Evolutionary conservation across 2,113 vertebrate species (phyloP).

Genomic region (Chamaetylas fuelleborni): DNA sequence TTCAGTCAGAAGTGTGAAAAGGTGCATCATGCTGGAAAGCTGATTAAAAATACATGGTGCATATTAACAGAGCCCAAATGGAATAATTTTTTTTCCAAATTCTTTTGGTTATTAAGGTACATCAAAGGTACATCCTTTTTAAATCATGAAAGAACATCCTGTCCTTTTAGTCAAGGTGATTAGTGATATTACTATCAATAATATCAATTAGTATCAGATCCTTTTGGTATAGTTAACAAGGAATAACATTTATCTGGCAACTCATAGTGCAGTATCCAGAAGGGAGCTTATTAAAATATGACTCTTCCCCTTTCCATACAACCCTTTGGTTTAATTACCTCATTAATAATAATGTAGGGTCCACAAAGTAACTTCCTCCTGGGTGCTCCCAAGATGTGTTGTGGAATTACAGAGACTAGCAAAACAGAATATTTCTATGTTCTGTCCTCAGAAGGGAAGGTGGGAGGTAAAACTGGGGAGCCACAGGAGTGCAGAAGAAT

Average conservation of each 20-base stretch:
- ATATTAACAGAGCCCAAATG: constrained; percentile 36
- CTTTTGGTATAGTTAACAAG: background rate
- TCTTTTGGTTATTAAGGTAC: constrained; percentile 26
- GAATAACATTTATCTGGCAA: background rate
- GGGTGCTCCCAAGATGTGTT: background rate
- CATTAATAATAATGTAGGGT: background rate
- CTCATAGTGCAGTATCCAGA: background rate
- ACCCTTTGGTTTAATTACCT: constrained; percentile 11
- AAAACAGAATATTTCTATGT: background rate
- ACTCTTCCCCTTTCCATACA: background rate
- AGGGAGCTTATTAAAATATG: constrained; percentile 44
- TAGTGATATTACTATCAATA: constrained; percentile 12
- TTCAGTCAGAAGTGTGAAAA: constrained; percentile 6
- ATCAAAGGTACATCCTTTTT: constrained; percentile 15
- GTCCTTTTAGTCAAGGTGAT: constrained; percentile 2
- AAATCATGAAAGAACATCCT: constrained; percentile 3
- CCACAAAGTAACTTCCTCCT: background rate
- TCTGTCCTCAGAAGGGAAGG: background rate
- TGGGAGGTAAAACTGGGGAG: background rate
- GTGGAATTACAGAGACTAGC: background rate
- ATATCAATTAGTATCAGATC: constrained; percentile 22
- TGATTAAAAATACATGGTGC: constrained; percentile 63
- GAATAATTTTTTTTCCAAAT: constrained; percentile 28
- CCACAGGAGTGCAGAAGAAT: background rate
- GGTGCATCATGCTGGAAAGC: constrained; percentile 14